Evolutionary conservation across 2,888 invertebrate genomes (phyloP).

Genomic region (Drosophila pseudotakahashii): DNA sequence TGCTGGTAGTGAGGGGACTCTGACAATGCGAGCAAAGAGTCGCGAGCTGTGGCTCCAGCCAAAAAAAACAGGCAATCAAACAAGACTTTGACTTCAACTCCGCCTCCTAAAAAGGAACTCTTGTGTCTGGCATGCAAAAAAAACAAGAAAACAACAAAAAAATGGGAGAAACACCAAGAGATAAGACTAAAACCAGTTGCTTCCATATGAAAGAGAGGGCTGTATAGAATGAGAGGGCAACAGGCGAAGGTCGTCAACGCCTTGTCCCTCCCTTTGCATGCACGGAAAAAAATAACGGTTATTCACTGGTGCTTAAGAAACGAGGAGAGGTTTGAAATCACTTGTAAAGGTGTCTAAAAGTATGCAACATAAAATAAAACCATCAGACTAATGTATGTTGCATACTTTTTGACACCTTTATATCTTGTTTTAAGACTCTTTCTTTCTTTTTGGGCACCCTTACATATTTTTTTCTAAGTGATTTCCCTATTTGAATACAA

Average conservation of each 20-base stretch:
- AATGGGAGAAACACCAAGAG: slow-evolving; percentile 11
- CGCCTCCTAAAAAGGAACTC: slow-evolving; percentile 30
- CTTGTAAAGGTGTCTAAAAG: too few relatives aligned
- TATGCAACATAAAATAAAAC: too few relatives aligned
- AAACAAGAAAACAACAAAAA: slow-evolving; percentile 4
- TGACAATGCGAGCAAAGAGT: slow-evolving; percentile 32
- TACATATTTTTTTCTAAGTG: slow-evolving; percentile 1
- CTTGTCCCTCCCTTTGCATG: slow-evolving; percentile 24
- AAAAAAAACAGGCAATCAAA: slow-evolving; percentile 58
- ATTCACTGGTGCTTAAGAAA: too few relatives aligned
- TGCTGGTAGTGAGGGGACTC: slow-evolving; percentile 13
- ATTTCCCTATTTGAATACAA: slow-evolving; percentile 59
- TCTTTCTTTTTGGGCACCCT: too few relatives aligned
- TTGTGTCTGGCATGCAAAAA: slow-evolving; percentile 32
- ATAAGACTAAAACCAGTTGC: slow-evolving; percentile 70
- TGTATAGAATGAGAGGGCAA: slow-evolving; percentile 17
- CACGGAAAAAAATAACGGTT: neutral
- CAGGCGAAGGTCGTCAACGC: slow-evolving; percentile 63
- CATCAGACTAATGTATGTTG: too few relatives aligned
- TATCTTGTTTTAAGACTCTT: too few relatives aligned
- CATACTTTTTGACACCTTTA: too few relatives aligned
- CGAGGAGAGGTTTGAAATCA: neutral
- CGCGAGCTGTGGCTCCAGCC: slow-evolving; percentile 45
- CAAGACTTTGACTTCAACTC: slow-evolving; percentile 53
- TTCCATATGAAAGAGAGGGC: slow-evolving; percentile 39